These are phyloP conservation scores for Guaruba guarouba DNA, from an alignment of 2,113 vertebrate genomes.

Conservation along the genomic window DNA sequence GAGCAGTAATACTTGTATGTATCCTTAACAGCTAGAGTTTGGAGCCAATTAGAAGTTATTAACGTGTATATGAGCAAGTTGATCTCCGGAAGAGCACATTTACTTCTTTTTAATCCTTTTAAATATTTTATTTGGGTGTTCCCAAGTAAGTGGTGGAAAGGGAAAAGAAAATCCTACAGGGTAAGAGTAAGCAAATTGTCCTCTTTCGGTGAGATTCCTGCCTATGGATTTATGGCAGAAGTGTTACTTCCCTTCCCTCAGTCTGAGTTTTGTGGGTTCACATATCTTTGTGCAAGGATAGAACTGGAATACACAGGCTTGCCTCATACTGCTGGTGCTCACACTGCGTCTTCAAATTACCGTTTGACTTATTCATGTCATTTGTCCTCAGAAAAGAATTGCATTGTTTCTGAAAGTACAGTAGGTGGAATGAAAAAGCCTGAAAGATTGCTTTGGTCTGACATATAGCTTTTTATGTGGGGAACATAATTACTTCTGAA, in stretches of 20 bases:
- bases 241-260: not conserved
- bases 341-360: not conserved
- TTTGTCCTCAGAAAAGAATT: slow-evolving; percentile 47
- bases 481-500: slow-evolving; percentile 17
- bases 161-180: not conserved
- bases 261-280: not conserved
- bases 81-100: not conserved
- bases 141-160: not conserved
- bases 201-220: not conserved
- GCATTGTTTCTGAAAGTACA: slow-evolving; percentile 25
- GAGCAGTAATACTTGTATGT: not conserved
- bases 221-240: not conserved
- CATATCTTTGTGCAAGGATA: not conserved
- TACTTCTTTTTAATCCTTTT: not conserved
- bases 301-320: not conserved
- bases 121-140: slow-evolving; percentile 10
- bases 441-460: slow-evolving; percentile 8
- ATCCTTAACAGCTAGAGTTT: not conserved
- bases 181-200: not conserved
- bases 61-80: fast-evolving
- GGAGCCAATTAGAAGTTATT: not conserved
- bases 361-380: slow-evolving; percentile 45
- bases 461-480: not conserved
- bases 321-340: not conserved
- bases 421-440: not conserved